Percentiles rank a stretch among this genome's conserved stretches.
phyloP scores from a whole-genome alignment of 2,113 vertebrate genomes.

The Corvus cornix region DNA sequence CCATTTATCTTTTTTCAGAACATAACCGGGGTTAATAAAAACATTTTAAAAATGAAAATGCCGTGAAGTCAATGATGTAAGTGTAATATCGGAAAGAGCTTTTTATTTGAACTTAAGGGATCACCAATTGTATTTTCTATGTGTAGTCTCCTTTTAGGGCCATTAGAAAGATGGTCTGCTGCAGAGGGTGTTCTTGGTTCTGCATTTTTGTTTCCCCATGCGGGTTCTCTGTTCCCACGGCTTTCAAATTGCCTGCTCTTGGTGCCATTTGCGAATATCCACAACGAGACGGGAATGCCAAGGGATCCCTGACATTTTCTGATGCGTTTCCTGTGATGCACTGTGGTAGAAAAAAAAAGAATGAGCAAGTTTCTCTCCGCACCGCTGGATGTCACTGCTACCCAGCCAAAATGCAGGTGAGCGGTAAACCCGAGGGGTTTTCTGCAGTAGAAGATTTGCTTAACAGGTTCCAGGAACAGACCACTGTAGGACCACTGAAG shows the following conservation, averaged over 20 bases:
- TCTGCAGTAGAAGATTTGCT: background rate
- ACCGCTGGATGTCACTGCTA: slow-evolving; percentile 51
- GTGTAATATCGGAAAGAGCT: background rate
- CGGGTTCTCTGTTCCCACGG: background rate
- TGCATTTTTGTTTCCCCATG: background rate
- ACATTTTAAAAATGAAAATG: background rate
- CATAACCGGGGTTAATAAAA: background rate
- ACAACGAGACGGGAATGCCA: background rate
- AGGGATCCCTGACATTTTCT: background rate
- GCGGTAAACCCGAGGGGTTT: background rate
- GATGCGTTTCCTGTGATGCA: background rate
- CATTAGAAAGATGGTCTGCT: background rate
- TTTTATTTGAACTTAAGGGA: background rate
- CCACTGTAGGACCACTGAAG: background rate
- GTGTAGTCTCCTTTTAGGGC: background rate
- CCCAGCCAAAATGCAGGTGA: background rate
- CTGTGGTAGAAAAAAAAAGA: background rate
- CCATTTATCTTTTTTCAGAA: background rate
- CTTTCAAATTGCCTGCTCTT: background rate
- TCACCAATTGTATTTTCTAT: background rate
- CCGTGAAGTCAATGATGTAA: background rate
- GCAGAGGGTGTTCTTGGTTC: background rate
- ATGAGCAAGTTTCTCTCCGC: background rate
- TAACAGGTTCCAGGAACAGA: background rate
- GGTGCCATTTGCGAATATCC: background rate